Conservation (phyloP, 2,113 vertebrate species). For the Hemiprocne comata region DNA sequence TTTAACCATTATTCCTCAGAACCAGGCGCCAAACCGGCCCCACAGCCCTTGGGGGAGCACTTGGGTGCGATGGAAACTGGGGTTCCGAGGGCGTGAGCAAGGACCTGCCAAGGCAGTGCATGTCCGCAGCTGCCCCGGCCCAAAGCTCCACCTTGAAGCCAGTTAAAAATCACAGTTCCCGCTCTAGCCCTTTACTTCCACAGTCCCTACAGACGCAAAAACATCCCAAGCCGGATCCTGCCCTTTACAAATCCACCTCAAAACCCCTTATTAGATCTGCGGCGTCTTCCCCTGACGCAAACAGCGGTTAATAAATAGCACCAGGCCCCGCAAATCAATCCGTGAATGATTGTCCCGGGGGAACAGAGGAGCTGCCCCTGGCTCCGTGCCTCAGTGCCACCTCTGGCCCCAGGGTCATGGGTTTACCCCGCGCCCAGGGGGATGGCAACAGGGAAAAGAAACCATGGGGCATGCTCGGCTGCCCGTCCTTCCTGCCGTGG, state of each 20-base stretch:
- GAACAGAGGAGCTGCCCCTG: background rate
- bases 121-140: background rate
- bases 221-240: background rate
- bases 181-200: background rate
- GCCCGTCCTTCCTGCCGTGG: background rate
- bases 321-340: rapidly evolving
- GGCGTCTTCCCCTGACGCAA: background rate
- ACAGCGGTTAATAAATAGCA: constrained; percentile 1
- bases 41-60: background rate
- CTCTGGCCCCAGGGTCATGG: background rate
- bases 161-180: background rate
- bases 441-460: background rate
- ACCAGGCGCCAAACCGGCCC: rapidly evolving
- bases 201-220: rapidly evolving
- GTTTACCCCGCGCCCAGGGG: background rate
- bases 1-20: background rate
- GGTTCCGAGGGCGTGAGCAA: rapidly evolving
- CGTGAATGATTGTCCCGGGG: constrained; percentile 1
- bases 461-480: background rate
- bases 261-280: rapidly evolving
- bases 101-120: background rate
- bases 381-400: background rate
- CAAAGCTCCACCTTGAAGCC: background rate
- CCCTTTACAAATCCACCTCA: background rate
- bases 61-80: background rate